phyloP scores from a whole-genome alignment of 53 echinoderm and acorn worm genomes.

The Apostichopus leukothele region DNA sequence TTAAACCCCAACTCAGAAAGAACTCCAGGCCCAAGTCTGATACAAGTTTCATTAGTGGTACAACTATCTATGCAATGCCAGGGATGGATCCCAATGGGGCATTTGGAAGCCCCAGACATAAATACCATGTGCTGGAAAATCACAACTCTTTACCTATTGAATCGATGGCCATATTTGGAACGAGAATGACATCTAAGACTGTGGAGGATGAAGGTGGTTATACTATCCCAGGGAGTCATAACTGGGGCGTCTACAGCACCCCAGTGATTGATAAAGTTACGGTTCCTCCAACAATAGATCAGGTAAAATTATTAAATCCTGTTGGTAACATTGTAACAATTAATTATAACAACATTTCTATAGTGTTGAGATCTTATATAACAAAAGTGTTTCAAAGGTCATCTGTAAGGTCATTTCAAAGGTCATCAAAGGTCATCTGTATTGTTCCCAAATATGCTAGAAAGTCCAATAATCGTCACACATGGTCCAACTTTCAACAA shows the following conservation, averaged over 20 bases:
- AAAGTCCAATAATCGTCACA: too few species aligned
- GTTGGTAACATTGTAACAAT: not conserved
- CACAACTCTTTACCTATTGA: constrained; percentile 45
- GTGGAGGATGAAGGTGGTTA: constrained; percentile 73
- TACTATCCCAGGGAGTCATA: constrained; percentile 83
- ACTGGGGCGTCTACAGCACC: constrained; percentile 54
- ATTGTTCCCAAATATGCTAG: too few species aligned
- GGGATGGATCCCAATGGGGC: constrained; percentile 1
- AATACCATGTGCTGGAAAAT: constrained; percentile 35
- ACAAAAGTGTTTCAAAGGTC: too few species aligned
- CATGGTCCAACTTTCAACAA: too few species aligned
- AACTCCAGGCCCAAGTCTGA: constrained; percentile 26
- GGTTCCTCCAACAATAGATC: not conserved
- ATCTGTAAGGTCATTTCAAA: too few species aligned
- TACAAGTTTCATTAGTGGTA: not conserved
- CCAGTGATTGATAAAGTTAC: constrained; percentile 4
- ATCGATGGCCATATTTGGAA: constrained; percentile 49
- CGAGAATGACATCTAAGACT: not conserved
- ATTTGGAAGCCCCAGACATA: not conserved
- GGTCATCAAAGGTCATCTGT: too few species aligned
- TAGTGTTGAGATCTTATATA: too few species aligned
- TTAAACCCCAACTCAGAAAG: not conserved
- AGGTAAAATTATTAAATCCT: not conserved
- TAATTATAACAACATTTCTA: too few species aligned
- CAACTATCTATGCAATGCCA: constrained; percentile 24